Conservation (phyloP, 2,113 vertebrate genomes). For the Paratilapia polleni region DNA sequence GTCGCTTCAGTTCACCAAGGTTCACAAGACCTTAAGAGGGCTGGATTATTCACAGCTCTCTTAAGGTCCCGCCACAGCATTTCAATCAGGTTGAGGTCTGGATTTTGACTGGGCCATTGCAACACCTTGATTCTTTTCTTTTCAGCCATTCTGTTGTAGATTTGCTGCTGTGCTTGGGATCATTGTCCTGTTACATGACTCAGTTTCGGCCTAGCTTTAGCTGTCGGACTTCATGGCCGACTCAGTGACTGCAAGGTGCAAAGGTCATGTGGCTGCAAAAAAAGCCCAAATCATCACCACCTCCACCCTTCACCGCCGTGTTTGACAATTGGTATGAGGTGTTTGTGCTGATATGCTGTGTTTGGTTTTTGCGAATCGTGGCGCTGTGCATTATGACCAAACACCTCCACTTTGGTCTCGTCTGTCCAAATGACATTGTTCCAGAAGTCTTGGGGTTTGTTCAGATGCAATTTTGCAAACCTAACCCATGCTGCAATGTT, state of each 20-base stretch:
- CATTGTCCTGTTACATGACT: background rate
- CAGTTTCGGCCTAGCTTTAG: background rate
- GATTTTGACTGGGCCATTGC: background rate
- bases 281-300: background rate
- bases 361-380: background rate
- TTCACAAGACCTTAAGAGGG: background rate
- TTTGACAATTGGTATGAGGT: background rate
- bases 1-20: background rate
- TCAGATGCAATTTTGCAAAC: background rate
- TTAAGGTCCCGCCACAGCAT: too few species aligned
- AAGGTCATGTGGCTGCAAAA: background rate
- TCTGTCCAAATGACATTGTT: background rate
- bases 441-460: background rate
- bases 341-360: background rate
- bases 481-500: background rate
- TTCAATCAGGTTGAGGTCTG: background rate
- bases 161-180: background rate
- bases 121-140: too few species aligned
- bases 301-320: rapidly evolving
- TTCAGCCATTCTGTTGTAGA: too few species aligned
- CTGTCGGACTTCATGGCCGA: background rate
- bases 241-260: background rate
- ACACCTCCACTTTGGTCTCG: background rate
- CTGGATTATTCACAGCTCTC: too few species aligned
- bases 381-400: too few species aligned